phyloP scores from a whole-genome alignment of 2,797 vertebrate species.

The Trichosurus vulpecula region DNA sequence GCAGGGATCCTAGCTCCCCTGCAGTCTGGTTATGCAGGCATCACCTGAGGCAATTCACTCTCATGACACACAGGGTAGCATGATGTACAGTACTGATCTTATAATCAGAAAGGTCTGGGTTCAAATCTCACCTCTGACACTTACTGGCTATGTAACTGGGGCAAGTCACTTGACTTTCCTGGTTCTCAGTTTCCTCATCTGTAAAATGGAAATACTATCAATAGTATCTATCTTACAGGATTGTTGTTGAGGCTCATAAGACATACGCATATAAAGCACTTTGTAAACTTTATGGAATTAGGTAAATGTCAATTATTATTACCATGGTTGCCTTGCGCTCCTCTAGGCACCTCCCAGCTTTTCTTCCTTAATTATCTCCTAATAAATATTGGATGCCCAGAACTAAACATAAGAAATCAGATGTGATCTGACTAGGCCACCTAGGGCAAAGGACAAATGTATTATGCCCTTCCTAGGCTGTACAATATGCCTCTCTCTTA shows the following conservation, averaged over 20 bases:
- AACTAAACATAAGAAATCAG: background rate
- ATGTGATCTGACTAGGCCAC: background rate
- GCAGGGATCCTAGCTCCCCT: background rate
- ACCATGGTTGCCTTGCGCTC: background rate
- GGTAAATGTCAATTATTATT: background rate
- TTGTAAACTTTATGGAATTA: background rate
- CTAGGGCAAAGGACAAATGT: background rate
- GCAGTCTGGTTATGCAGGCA: background rate
- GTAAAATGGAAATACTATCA: background rate
- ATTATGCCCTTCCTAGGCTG: background rate
- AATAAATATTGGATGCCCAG: background rate
- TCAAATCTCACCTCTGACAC: background rate
- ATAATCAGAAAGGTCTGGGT: background rate
- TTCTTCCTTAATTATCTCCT: background rate
- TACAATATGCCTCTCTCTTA: background rate
- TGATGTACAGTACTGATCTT: background rate
- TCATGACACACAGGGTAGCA: background rate
- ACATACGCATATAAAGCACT: background rate
- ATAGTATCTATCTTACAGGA: background rate
- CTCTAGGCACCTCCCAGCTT: background rate
- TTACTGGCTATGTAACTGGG: background rate
- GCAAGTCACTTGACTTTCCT: background rate
- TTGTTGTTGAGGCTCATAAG: background rate
- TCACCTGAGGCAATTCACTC: background rate
- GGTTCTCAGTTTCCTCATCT: background rate